Evolutionary conservation across 2,797 vertebrate genomes (phyloP).

Genomic region (Sebastes itinus): DNA sequence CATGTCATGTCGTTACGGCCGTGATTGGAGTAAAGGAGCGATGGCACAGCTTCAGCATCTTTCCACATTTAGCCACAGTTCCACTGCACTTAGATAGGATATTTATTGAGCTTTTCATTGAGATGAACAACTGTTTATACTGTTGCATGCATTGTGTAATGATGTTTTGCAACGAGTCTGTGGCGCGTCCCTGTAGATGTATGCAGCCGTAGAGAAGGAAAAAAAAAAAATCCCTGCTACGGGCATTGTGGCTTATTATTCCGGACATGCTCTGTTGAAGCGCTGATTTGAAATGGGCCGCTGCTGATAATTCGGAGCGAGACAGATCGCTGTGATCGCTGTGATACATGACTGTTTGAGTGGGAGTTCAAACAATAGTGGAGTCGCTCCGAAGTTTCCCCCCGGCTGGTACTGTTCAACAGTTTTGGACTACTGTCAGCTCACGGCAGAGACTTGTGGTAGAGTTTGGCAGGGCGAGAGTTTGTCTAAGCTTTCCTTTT

Average conservation of each 20-base stretch:
- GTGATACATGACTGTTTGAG: conserved; percentile 68
- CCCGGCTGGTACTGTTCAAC: conserved; percentile 51
- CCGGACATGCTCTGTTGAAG: conserved; percentile 62
- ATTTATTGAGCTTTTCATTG: conserved; percentile 68
- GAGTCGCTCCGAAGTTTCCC: conserved; percentile 39
- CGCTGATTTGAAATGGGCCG: conserved; percentile 53
- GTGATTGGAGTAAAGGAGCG: conserved; percentile 41
- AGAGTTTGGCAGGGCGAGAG: conserved; percentile 19
- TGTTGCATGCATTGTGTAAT: conserved; percentile 61
- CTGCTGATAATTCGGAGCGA: conserved; percentile 40
- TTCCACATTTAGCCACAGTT: conserved; percentile 31
- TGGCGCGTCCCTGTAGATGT: conserved; percentile 14
- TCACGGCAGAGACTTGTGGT: conserved; percentile 24
- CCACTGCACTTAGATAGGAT: conserved; percentile 33
- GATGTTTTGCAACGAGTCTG: conserved; percentile 61
- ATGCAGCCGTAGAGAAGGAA: neutral
- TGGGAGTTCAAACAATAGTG: conserved; percentile 50
- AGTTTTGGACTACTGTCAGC: conserved; percentile 34
- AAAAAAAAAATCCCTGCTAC: neutral
- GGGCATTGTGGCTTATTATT: conserved; percentile 67
- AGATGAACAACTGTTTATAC: conserved; percentile 69
- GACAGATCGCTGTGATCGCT: conserved; percentile 23
- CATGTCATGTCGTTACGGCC: conserved; percentile 30
- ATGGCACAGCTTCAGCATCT: conserved; percentile 45
- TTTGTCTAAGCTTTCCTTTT: conserved; percentile 32